Evolutionary conservation across 2,888 invertebrate species (phyloP), one percentile per base, ranked within the genome.

Genomic region (Uloborus plumipes): DNA sequence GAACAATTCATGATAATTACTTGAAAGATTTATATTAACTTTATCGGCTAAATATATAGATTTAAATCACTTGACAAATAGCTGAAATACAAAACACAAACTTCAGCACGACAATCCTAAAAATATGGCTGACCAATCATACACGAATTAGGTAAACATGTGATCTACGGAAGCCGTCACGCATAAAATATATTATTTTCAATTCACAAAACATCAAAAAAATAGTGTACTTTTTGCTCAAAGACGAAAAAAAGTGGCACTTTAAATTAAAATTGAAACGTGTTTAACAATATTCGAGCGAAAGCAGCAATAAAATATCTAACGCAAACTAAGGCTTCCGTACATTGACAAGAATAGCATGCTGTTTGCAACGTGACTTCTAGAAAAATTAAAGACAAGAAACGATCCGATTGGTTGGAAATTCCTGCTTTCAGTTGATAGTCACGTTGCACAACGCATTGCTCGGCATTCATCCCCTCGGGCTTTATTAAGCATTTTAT

Each of bases 301-400:
- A 7, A 39, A 39, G 39, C 39, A 2, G 9, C 39, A 7, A 9
- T 9, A 4, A 18, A 59, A n/a, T 20, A 1, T 59, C 16, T 59
- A 13, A 22, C 13, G 22, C 18, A 39, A 64, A 16, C 31, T n/a
- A 13, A 9, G 61, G 75, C 75, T 75, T 75, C 81, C 71, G 75
- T 75, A 81, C 69, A 3, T 58, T 70, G 39, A 59, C 72, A 79
- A 74, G 69, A 67, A 50, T 31, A 55, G 65, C 83, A 83, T 77
- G 77, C 83, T 77, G 70, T 61, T 79, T 79, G 84, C 84, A 84
- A 84, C 84, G 84, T 84, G 84, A 84, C 84, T 79, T 74, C 15
- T 39, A 72, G n/a, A 16, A 61, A 65, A 84, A 61, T 50, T 62
- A 62, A 51, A 74, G 31, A 67, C 39, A 55, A 70, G 22, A 39